These are phyloP conservation scores for Leptinotarsa undecemlineata DNA, from an alignment of 1,140 invertebrate genomes.

Conservation along the genomic window DNA sequence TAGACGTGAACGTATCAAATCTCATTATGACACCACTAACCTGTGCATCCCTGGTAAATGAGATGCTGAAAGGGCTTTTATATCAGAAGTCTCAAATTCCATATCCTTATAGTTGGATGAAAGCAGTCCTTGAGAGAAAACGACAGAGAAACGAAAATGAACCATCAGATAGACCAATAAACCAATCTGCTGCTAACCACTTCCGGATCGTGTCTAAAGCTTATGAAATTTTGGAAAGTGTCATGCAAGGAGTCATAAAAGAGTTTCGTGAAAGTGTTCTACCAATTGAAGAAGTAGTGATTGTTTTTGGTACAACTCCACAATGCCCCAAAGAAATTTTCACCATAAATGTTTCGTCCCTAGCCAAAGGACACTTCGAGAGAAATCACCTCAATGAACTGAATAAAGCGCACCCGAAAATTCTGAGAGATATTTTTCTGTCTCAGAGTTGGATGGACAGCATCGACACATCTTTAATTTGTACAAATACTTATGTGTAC, in stretches of 20 bases:
- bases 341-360: slow-evolving; percentile 33
- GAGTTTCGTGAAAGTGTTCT: slow-evolving; percentile 32
- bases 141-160: slow-evolving; percentile 24
- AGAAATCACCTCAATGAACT: slow-evolving; percentile 36
- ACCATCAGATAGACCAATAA: slow-evolving; percentile 15
- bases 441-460: slow-evolving; percentile 39
- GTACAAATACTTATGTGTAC: slow-evolving; percentile 41
- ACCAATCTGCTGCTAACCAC: slow-evolving; percentile 39
- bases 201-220: slow-evolving; percentile 35
- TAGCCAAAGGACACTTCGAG: slow-evolving; percentile 37
- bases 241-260: slow-evolving; percentile 35
- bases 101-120: slow-evolving; percentile 40
- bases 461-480: slow-evolving; percentile 33
- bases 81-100: slow-evolving; percentile 45
- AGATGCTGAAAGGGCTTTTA: slow-evolving; percentile 41
- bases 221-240: slow-evolving; percentile 36
- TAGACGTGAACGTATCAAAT: slow-evolving; percentile 20
- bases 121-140: slow-evolving; percentile 38
- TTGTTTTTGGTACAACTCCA: slow-evolving; percentile 40
- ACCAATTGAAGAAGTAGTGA: slow-evolving; percentile 33
- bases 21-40: slow-evolving; percentile 36
- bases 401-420: slow-evolving; percentile 37
- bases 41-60: slow-evolving; percentile 39
- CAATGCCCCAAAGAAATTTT: slow-evolving; percentile 38
- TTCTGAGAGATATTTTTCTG: slow-evolving; percentile 41